These are phyloP conservation scores for Cnemophilus loriae DNA, from an alignment of 2,113 vertebrate genomes.

Conservation along the genomic window DNA sequence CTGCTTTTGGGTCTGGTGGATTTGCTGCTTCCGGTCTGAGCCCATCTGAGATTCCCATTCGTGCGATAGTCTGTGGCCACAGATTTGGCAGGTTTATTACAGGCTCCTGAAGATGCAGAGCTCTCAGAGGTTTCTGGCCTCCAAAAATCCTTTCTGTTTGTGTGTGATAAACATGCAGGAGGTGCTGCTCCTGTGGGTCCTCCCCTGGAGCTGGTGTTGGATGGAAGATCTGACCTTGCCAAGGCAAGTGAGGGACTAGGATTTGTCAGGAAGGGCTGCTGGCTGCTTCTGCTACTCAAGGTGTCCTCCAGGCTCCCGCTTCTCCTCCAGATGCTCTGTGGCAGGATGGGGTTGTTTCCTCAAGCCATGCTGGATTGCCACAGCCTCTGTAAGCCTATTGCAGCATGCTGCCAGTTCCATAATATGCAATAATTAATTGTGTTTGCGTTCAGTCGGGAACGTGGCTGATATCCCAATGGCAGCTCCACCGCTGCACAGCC, in stretches of 20 bases:
- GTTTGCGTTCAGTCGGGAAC: not conserved
- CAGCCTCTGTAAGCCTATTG: not conserved
- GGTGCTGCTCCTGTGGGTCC: not conserved
- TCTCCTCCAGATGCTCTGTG: not conserved
- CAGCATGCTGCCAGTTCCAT: not conserved
- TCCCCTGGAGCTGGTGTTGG: not conserved
- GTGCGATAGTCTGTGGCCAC: fast-evolving
- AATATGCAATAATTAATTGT: fast-evolving
- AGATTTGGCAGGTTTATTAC: not conserved
- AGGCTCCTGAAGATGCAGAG: not conserved
- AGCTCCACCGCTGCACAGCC: not conserved
- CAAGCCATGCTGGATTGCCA: not conserved
- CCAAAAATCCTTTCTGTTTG: not conserved
- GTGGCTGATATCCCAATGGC: fast-evolving
- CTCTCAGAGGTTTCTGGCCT: not conserved
- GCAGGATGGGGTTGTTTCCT: not conserved
- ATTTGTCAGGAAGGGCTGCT: not conserved
- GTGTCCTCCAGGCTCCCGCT: not conserved
- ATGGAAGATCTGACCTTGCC: fast-evolving
- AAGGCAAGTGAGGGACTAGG: fast-evolving
- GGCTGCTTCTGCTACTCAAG: not conserved
- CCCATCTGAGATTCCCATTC: not conserved
- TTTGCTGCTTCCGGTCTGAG: not conserved
- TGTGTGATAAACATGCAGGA: fast-evolving
- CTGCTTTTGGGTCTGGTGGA: fast-evolving